Base-by-base conservation (phyloP, 1,140 invertebrate genomes). In the Dendrolimus kikuchii region DNA sequence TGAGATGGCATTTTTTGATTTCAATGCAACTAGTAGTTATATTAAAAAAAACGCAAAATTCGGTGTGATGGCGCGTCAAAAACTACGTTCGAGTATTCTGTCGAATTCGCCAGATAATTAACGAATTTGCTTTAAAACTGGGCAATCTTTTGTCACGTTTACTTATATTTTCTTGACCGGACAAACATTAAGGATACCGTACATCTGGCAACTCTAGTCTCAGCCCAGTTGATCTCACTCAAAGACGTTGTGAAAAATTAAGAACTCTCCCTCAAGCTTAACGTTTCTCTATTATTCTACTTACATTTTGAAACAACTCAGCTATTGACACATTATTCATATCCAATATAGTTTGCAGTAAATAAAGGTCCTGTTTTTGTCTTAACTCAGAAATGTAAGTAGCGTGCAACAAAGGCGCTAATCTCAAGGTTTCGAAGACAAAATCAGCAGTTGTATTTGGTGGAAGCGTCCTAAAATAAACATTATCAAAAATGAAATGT, bases 261-360 rank as follows among this genome's bases (percentile, higher is more conserved):
- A 40, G 6, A n/a, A 6, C 42, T 43, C 4, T n/a, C 5, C 5
- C 8, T 6, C 8, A 43, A 37, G 4, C 5, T 9, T 5, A 3
- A 8, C n/a, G 5, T n/a, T 45, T 9, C 5, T 9, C 5, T 45
- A 45, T 9, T 36, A 36, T 46, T 5, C 7, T 42, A 71, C 66
- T 68, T 59, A 86, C 85, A 46, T 52, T 57, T 57, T 59, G 51
- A 50, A 88, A 74, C 39, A 88, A 57, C 0, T 46, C 40, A 8
- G 77, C 64, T 3, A 86, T 61, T 0, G 70, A 57, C 7, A 82
- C 69, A 39, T 77, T 71, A 49, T 88, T 88, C 6, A 66, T 45
- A 38, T 88, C 81, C 37, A 88, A 53, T 38, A 87, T 57, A 5
- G 62, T 53, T 54, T 86, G 82, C 7, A 88, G 55, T 5, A 43